Percentiles rank a stretch among this genome's conserved stretches.
Conservation (phyloP, 2,797 vertebrate genomes). For the Anguilla megastoma region DNA sequence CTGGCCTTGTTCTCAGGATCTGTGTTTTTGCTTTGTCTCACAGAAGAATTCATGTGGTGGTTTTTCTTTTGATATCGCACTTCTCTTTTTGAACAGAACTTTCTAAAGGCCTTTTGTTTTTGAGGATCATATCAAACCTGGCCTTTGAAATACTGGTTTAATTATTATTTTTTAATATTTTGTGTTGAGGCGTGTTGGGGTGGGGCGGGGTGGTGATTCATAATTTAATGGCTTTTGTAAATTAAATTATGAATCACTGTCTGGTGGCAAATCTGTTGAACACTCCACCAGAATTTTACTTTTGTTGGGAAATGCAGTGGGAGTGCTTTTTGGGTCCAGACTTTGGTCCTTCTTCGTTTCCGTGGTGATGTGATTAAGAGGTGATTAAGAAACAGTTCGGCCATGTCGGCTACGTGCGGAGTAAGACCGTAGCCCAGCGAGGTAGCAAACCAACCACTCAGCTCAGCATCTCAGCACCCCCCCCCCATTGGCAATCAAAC, state of each 20-base stretch:
- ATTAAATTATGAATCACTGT: background rate
- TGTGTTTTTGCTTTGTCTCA: background rate
- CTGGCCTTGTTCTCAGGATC: background rate
- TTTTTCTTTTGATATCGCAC: background rate
- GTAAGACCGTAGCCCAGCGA: constrained; percentile 77
- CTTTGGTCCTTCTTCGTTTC: background rate
- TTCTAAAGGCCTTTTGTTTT: constrained; percentile 2
- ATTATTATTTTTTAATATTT: constrained; percentile 15
- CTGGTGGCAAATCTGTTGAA: background rate
- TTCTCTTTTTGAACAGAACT: background rate
- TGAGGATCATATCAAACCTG: constrained; percentile 14
- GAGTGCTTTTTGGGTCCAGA: background rate
- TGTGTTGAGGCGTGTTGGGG: background rate
- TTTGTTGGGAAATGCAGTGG: background rate
- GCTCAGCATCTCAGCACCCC: constrained; percentile 69
- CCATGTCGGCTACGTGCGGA: constrained; percentile 87
- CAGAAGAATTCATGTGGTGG: background rate
- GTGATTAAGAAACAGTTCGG: constrained; percentile 81
- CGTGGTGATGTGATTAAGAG: constrained; percentile 55
- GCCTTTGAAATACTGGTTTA: background rate
- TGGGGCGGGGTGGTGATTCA: background rate
- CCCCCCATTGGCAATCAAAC: constrained; percentile 63
- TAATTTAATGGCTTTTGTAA: background rate
- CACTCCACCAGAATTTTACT: background rate
- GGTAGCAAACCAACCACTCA: constrained; percentile 70